phyloP scores from a whole-genome alignment of 1,140 invertebrate species.

The Drosophila ambigua region DNA sequence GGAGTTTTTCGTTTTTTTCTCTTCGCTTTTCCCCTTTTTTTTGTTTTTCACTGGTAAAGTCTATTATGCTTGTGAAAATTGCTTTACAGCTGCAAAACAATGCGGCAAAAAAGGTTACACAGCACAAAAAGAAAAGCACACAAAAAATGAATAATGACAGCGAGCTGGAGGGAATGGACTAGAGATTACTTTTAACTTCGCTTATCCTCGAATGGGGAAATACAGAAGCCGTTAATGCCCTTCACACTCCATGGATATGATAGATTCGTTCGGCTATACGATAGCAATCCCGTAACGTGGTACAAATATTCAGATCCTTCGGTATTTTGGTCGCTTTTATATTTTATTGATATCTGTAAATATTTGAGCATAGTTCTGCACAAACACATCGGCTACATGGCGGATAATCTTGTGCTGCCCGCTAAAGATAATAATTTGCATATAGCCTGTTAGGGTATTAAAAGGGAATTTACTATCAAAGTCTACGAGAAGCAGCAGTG shows the following conservation, averaged over 20 bases:
- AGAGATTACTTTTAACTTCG: slow-evolving; percentile 47
- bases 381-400: too few species aligned
- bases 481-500: slow-evolving; percentile 24
- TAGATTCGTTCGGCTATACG: neutral
- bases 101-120: slow-evolving; percentile 76
- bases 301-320: neutral
- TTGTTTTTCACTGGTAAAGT: slow-evolving; percentile 64
- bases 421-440: neutral
- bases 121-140: slow-evolving; percentile 73
- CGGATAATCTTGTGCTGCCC: too few species aligned
- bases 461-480: slow-evolving; percentile 42
- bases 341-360: too few species aligned
- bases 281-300: too few species aligned
- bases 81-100: slow-evolving; percentile 78
- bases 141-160: slow-evolving; percentile 79
- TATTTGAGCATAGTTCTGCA: too few species aligned
- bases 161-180: slow-evolving; percentile 38
- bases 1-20: slow-evolving; percentile 25
- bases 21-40: slow-evolving; percentile 16
- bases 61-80: slow-evolving; percentile 79
- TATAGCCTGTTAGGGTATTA: neutral
- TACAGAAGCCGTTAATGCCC: neutral
- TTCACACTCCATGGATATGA: neutral
- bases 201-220: neutral
- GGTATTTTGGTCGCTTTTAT: too few species aligned